phyloP scores from a whole-genome alignment of 2,113 vertebrate genomes.

The Syngnathus scovelli region DNA sequence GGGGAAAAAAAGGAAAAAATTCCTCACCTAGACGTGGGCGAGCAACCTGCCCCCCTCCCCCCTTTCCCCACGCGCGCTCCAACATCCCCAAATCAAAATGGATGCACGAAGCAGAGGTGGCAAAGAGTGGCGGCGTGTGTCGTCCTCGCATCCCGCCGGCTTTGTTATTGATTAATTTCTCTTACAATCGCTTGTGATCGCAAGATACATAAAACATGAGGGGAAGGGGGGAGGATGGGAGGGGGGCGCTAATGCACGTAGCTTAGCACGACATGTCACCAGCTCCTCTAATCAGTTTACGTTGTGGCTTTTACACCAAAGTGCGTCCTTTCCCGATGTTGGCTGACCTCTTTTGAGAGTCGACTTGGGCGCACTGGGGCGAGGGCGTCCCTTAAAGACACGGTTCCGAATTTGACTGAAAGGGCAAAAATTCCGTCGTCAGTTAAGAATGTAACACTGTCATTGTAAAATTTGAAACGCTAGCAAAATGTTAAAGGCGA shows the following conservation, averaged over 20 bases:
- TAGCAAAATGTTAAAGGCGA: neutral
- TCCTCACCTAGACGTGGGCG: slow-evolving; percentile 71
- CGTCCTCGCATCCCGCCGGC: slow-evolving; percentile 54
- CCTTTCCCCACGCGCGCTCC: neutral
- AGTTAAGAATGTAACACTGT: neutral
- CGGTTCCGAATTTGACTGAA: neutral
- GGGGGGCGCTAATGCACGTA: slow-evolving; percentile 60
- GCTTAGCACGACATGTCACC: slow-evolving; percentile 66
- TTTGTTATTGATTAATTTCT: slow-evolving; percentile 75
- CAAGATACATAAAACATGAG: slow-evolving; percentile 76
- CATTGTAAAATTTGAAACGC: neutral
- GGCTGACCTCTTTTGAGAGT: slow-evolving; percentile 51
- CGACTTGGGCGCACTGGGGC: slow-evolving; percentile 32
- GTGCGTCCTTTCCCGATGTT: slow-evolving; percentile 63
- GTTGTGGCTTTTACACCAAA: slow-evolving; percentile 66
- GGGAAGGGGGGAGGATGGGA: slow-evolving; percentile 1
- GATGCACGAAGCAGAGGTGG: slow-evolving; percentile 46
- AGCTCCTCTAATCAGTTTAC: slow-evolving; percentile 73
- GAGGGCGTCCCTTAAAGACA: slow-evolving; percentile 1
- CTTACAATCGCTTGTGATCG: slow-evolving; percentile 72
- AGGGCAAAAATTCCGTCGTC: too few species aligned
- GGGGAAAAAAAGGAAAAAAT: slow-evolving; percentile 48
- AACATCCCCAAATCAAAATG: slow-evolving; percentile 50
- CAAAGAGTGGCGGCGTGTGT: slow-evolving; percentile 56
- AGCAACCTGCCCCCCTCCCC: slow-evolving; percentile 32